These are phyloP conservation scores for Nyctibius bracteatus DNA, from an alignment of 2,113 vertebrate genomes.

Conservation along the genomic window DNA sequence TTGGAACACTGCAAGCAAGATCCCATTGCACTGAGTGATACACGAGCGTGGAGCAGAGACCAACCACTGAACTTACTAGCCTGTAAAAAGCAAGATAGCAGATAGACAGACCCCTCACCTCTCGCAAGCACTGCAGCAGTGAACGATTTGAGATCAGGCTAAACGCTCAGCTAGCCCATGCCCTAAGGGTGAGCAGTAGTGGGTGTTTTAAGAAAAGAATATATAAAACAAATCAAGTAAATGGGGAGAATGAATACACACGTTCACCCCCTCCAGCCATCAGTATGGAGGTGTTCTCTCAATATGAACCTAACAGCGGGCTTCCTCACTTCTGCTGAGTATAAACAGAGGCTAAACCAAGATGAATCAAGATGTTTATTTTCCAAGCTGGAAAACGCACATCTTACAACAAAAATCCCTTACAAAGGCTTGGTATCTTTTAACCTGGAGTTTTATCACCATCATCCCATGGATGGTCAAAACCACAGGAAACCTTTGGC, in stretches of 20 bases:
- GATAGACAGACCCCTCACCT: neutral
- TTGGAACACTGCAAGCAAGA: neutral
- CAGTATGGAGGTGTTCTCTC: neutral
- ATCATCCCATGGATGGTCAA: neutral
- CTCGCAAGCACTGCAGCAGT: neutral
- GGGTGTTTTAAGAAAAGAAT: neutral
- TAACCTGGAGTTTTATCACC: neutral
- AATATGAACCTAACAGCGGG: neutral
- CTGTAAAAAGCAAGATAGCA: rapidly evolving
- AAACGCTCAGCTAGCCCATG: neutral
- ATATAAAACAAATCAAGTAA: neutral
- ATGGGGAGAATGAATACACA: neutral
- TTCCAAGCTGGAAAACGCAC: neutral
- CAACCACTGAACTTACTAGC: neutral
- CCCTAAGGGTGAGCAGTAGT: neutral
- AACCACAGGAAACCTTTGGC: neutral
- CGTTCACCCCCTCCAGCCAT: neutral
- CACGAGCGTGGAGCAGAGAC: rapidly evolving
- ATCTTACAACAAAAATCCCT: neutral
- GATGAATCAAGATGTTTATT: neutral
- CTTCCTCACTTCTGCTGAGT: neutral
- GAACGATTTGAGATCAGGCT: neutral
- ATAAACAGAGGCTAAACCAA: neutral
- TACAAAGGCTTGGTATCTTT: neutral
- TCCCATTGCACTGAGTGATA: neutral